Evolutionary conservation across 2,797 vertebrate genomes (phyloP), one percentile per base, ranked within the genome.

Genomic region (Rhinatrema bivittatum): DNA sequence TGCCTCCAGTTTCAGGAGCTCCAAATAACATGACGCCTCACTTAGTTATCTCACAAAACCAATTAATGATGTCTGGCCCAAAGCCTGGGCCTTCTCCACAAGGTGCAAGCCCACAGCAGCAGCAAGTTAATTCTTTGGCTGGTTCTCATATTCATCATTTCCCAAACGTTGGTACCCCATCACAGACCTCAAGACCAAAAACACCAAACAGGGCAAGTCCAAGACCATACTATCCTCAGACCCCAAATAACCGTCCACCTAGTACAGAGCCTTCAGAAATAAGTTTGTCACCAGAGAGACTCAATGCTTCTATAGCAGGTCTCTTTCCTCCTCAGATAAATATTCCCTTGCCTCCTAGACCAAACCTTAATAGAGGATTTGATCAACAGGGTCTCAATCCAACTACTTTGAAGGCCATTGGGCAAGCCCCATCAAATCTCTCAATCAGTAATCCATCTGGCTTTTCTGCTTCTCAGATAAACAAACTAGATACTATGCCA

Each of bases 211-310:
- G 94, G 74, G 94, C 93, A 38, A 99, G 96, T 52, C 96, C 96
- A 21, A 88, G 94, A 56, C 94, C 96, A 0, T 99, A 98, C 65
- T 97, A 97, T 42, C 91, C 93, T 16, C 90, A 98, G 47, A 95
- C 96, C 28, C 94, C 96, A 22, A 96, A 93, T 47, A 98, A 97
- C 70, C 92, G 96, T 46, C 95, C 96, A 31, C 94, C 96, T 5
- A 99, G 96, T 57, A 98, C 95, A 43, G 94, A 99, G 46, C 94
- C 96, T 7, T 99, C 96, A 24, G 95, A 99, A 78, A 99, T 99
- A 18, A 99, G 91, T 62, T 80, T 99, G 30, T 99, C 96, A 50
- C 96, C 96, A 25, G 96, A 99, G 75, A 87, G 96, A 65, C 82
- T 99, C 39, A 99, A 99, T 53, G 96, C 96, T 29, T 99, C 95